Percentiles rank a stretch among this genome's conserved stretches.
These are phyloP conservation scores for Hylaeus volcanicus DNA, from an alignment of 1,140 invertebrate genomes.

Conservation along the genomic window DNA sequence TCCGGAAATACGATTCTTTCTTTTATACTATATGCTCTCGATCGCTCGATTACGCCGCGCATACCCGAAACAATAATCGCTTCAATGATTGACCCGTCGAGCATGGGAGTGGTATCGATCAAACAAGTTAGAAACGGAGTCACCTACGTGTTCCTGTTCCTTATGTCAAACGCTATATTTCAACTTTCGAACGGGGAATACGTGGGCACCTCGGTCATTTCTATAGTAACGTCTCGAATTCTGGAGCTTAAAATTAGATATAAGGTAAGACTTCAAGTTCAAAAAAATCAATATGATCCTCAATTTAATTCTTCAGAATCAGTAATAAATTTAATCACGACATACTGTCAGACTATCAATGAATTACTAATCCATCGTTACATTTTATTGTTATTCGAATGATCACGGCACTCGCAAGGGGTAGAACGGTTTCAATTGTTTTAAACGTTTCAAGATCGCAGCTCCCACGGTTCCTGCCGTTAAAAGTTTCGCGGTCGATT, in stretches of 20 bases:
- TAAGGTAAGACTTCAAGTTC: no score
- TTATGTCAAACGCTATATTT: not conserved
- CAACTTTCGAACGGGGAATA: no score
- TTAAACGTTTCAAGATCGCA: not conserved
- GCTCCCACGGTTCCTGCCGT: not conserved
- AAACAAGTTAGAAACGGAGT: not conserved
- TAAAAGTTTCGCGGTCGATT: constrained; percentile 32
- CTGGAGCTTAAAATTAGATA: no score
- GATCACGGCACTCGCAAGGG: not conserved
- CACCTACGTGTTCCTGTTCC: not conserved
- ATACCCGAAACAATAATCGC: not conserved
- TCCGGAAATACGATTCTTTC: constrained; percentile 29
- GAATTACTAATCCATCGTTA: no score
- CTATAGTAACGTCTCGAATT: not conserved
- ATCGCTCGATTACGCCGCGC: not conserved
- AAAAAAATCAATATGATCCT: no score
- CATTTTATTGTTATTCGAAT: not conserved
- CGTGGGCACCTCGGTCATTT: no score
- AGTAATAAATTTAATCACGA: no score
- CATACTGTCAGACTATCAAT: no score
- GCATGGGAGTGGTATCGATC: not conserved
- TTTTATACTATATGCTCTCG: not conserved
- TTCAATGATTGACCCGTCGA: not conserved
- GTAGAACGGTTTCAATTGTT: no score
- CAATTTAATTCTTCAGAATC: no score